phyloP scores from a whole-genome alignment of 2,113 vertebrate genomes.

The Eretmochelys imbricata region DNA sequence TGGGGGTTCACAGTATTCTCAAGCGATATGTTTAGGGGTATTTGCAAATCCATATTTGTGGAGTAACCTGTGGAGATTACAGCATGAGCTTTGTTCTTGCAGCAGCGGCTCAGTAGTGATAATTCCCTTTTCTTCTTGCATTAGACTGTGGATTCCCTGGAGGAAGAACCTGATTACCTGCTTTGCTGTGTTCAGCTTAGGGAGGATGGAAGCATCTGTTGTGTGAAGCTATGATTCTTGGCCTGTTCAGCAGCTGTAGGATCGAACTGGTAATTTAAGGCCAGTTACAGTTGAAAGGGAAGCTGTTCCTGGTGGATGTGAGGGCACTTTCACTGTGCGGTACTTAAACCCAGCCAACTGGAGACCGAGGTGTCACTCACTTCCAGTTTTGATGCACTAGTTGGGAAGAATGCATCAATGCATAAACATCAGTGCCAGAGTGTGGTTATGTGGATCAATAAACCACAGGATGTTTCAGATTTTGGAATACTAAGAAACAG shows the following conservation, averaged over 20 bases:
- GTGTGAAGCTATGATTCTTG: neutral
- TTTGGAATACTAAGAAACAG: slow-evolving; percentile 62
- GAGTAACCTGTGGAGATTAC: neutral
- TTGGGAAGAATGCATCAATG: slow-evolving; percentile 48
- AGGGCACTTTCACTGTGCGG: slow-evolving; percentile 5
- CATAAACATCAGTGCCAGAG: slow-evolving; percentile 54
- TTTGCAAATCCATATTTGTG: neutral
- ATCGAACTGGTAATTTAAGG: slow-evolving; percentile 26
- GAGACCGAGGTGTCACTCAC: slow-evolving; percentile 48
- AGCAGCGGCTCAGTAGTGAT: neutral
- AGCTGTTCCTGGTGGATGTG: slow-evolving; percentile 18
- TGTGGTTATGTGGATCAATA: slow-evolving; percentile 68
- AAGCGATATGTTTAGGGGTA: fast-evolving
- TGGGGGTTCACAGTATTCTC: slow-evolving; percentile 15
- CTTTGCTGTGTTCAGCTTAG: neutral
- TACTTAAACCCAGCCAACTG: slow-evolving; percentile 59
- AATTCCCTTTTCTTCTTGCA: neutral
- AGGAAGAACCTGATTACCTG: neutral
- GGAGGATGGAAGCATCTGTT: neutral
- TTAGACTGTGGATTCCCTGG: fast-evolving
- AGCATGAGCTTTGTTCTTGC: neutral
- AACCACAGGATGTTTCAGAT: slow-evolving; percentile 70
- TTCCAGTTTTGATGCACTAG: slow-evolving; percentile 53
- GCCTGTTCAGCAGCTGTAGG: slow-evolving; percentile 10
- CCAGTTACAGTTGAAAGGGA: slow-evolving; percentile 36